Conservation (phyloP, 92 coral and sea anemone genomes). For the Actinostola sp. region DNA sequence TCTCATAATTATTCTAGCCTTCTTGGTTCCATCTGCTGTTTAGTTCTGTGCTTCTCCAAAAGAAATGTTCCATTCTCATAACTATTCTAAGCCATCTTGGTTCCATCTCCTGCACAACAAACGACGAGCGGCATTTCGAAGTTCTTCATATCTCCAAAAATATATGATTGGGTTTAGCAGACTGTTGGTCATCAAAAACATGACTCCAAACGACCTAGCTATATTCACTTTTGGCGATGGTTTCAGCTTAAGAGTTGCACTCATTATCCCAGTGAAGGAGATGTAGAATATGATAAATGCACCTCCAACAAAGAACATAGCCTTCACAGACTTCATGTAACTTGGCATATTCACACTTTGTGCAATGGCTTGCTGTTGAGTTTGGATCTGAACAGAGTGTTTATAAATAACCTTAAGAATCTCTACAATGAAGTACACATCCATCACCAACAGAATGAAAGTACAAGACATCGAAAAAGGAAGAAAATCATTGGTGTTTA, state of each 20-base stretch:
- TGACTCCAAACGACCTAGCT: background rate
- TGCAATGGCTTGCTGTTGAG: background rate
- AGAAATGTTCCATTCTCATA: background rate
- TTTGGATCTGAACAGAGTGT: slow-evolving; percentile 2
- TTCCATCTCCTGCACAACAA: background rate
- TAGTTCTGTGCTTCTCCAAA: background rate
- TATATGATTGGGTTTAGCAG: slow-evolving; percentile 8
- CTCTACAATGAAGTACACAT: background rate
- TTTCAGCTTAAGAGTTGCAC: too few species aligned
- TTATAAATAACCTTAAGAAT: background rate
- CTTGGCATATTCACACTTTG: background rate
- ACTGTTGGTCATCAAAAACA: slow-evolving; percentile 8
- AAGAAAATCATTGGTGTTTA: background rate
- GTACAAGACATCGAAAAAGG: background rate
- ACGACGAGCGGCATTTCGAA: background rate
- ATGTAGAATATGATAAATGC: slow-evolving; percentile 1
- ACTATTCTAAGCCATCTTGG: background rate
- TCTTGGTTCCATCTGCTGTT: too few species aligned
- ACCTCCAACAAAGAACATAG: background rate
- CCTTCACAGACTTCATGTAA: background rate
- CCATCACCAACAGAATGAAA: background rate
- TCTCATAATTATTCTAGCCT: too few species aligned
- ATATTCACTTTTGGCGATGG: background rate
- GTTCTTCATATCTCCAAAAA: slow-evolving; percentile 3
- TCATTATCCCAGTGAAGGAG: background rate